A percentile compares a stretch with the other conserved stretches of the same genome.
phyloP scores from a whole-genome alignment of 64 coral and sea anemone species.

The Hydrozoanthus tunicans region DNA sequence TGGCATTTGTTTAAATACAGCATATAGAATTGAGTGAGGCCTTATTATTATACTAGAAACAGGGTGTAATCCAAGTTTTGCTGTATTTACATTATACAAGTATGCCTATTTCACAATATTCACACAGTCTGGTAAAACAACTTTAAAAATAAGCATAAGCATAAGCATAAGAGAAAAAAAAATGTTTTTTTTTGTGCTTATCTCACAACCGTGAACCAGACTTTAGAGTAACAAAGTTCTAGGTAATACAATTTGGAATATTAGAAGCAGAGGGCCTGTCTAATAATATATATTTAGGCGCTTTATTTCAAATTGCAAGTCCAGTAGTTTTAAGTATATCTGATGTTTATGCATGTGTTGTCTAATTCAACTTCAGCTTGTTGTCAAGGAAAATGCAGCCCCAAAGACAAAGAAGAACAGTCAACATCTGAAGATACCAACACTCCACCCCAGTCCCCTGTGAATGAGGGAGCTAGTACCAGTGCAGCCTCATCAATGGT shows the following conservation, averaged over 20 bases:
- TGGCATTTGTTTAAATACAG: no score
- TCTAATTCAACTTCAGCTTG: conserved; percentile 54
- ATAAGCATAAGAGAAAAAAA: not conserved
- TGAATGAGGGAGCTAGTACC: conserved; percentile 28
- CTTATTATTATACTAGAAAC: no score
- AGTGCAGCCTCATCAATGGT: conserved; percentile 17
- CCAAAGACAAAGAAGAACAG: conserved; percentile 1
- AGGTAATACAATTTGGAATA: not conserved
- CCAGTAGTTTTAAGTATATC: no score
- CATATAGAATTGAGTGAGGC: no score
- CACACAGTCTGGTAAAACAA: not conserved
- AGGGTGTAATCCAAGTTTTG: no score
- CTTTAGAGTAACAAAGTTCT: not conserved
- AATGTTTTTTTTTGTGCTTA: not conserved
- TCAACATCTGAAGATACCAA: not conserved
- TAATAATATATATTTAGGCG: no score
- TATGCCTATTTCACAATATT: not conserved
- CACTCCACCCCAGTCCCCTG: not conserved
- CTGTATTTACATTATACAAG: not conserved
- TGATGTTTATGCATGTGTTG: not conserved
- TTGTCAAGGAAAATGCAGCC: conserved; percentile 66
- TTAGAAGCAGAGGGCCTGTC: not conserved
- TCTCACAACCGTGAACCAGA: not conserved
- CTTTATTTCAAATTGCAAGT: no score
- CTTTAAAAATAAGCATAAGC: not conserved